Conservation (phyloP, 35 echinoderm and acorn worm genomes). For the Anneissia japonica region DNA sequence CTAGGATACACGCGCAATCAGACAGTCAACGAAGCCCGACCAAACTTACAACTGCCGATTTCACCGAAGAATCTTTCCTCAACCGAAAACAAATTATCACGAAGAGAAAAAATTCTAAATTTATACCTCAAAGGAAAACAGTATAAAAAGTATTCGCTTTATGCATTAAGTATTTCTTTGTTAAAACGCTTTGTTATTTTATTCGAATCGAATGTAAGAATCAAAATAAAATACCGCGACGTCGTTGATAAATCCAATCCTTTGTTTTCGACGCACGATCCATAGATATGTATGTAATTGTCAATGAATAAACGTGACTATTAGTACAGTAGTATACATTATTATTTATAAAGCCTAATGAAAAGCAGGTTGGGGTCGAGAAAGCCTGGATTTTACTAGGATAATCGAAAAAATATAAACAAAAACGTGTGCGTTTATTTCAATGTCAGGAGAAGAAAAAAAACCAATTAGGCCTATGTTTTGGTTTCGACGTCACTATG, state of each 20-base stretch:
- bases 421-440: no score
- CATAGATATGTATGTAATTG: neutral
- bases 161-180: neutral
- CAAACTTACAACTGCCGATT: neutral
- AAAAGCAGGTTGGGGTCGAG: neutral
- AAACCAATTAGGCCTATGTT: no score
- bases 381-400: neutral
- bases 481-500: no score
- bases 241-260: neutral
- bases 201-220: neutral
- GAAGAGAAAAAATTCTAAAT: neutral
- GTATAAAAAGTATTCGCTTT: neutral
- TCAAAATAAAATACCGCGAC: neutral
- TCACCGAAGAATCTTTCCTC: neutral
- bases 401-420: no score
- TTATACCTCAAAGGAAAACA: neutral
- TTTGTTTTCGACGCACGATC: neutral
- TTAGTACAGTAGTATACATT: neutral
- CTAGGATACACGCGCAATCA: neutral
- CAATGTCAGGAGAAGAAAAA: no score
- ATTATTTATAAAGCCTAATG: neutral
- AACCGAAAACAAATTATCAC: neutral
- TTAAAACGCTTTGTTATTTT: neutral
- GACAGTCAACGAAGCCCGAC: neutral
- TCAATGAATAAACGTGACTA: neutral